Evolutionary conservation across 2,113 vertebrate species (phyloP).

Genomic region (Cheilinus undulatus): DNA sequence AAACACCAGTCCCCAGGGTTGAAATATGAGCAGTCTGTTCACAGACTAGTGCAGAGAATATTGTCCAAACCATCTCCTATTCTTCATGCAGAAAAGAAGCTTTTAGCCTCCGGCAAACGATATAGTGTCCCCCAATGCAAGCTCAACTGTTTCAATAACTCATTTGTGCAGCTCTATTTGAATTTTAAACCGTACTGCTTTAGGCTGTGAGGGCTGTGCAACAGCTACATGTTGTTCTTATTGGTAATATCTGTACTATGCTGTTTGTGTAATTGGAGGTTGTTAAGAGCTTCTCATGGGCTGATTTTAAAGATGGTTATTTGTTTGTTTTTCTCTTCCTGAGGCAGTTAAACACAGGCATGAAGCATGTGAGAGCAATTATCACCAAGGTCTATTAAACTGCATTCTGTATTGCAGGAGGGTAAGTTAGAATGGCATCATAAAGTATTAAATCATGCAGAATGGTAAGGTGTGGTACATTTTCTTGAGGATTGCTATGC

Average conservation of each 20-base stretch:
- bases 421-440: too few relatives aligned
- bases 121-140: background rate
- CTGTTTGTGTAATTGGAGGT: background rate
- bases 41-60: background rate
- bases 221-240: background rate
- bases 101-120: background rate
- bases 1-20: background rate
- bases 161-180: background rate
- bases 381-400: too few relatives aligned
- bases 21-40: background rate
- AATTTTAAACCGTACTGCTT: background rate
- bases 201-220: background rate
- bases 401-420: too few relatives aligned
- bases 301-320: too few relatives aligned
- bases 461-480: too few relatives aligned
- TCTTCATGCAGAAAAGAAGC: background rate
- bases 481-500: too few relatives aligned
- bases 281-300: background rate
- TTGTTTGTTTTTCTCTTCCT: too few relatives aligned
- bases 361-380: too few relatives aligned
- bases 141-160: background rate
- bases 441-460: too few relatives aligned
- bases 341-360: too few relatives aligned
- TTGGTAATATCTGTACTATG: background rate
- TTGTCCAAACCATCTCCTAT: constrained; percentile 1